These are phyloP conservation scores for Sebastes nivosus DNA, from an alignment of 2,797 vertebrate species.

Conservation along the genomic window DNA sequence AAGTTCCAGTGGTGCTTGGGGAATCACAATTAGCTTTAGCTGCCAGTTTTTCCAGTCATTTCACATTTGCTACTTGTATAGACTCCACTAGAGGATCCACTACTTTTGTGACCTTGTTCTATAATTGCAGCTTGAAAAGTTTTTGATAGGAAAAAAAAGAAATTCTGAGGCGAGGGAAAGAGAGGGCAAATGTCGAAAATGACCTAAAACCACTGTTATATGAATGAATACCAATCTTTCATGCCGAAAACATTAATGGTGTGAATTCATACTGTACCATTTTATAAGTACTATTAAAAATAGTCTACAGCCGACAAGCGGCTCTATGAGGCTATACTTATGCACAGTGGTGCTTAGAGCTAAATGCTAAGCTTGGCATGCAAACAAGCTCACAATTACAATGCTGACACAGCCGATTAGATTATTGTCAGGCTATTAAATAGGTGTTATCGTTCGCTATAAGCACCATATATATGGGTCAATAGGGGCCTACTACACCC, in stretches of 20 bases:
- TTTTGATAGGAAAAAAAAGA: slow-evolving; percentile 2
- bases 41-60: background rate
- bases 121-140: slow-evolving; percentile 20
- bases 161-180: background rate
- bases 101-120: slow-evolving; percentile 14
- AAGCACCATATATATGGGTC: no score
- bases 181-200: background rate
- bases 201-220: background rate
- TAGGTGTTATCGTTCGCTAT: no score
- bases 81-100: background rate
- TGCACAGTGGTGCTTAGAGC: background rate
- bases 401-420: no score
- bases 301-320: background rate
- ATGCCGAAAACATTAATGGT: background rate
- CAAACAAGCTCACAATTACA: background rate
- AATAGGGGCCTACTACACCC: no score
- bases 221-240: background rate
- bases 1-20: slow-evolving; percentile 29
- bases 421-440: no score
- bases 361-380: background rate
- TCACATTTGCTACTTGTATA: background rate
- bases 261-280: background rate
- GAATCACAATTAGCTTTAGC: slow-evolving; percentile 55
- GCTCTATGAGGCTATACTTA: background rate
- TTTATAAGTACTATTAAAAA: background rate